These are phyloP conservation scores for Hydrolagus affinis DNA, from an alignment of 2,113 vertebrate species.

Conservation along the genomic window DNA sequence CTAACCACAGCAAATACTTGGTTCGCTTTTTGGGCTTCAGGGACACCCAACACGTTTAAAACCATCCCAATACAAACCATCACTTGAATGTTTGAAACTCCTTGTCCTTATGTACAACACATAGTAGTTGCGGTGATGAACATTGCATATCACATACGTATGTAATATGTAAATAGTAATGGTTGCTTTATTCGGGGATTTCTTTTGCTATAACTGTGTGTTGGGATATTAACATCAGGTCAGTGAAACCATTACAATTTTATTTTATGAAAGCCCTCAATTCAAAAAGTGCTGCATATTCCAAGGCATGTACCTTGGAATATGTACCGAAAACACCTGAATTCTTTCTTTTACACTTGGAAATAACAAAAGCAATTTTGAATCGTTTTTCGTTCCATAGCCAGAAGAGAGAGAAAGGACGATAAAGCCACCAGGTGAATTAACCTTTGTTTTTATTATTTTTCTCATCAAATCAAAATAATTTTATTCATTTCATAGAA, in stretches of 20 bases:
- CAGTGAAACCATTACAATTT: background rate
- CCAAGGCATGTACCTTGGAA: background rate
- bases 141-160: background rate
- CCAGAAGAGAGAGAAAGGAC: too few relatives aligned
- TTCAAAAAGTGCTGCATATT: background rate
- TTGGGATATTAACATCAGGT: background rate
- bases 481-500: conserved; percentile 59
- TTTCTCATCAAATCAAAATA: conserved; percentile 66
- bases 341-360: too few relatives aligned
- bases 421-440: background rate
- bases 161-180: background rate
- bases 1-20: background rate
- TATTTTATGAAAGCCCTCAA: background rate
- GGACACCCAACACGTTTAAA: background rate
- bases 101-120: background rate
- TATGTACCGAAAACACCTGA: too few relatives aligned
- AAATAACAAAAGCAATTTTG: background rate
- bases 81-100: background rate
- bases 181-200: background rate
- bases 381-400: background rate
- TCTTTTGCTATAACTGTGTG: background rate
- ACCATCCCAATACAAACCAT: background rate
- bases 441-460: conserved; percentile 45
- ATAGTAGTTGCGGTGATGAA: background rate
- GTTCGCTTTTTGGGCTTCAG: background rate